Evolutionary conservation across 2,888 invertebrate species (phyloP), one percentile per base, ranked within the genome.

Genomic region (Meganola albula): DNA sequence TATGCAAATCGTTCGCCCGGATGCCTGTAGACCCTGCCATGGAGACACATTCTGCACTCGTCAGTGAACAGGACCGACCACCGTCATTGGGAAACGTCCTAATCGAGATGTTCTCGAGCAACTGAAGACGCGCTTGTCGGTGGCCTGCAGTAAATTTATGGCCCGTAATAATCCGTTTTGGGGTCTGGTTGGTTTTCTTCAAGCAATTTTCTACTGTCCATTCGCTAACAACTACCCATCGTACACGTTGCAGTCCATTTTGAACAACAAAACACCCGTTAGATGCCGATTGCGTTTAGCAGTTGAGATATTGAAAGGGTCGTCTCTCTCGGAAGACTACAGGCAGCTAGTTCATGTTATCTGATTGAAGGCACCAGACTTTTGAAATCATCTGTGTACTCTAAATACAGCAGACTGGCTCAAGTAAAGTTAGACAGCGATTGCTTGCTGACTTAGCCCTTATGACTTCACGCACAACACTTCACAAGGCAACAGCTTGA

Each of bases 161-260:
- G 16, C 16, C 16, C 16, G 6, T 16, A 4, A 6, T 6, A 16
- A n/a, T n/a, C 16, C 4, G 4, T 16, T 16, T 16, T 16, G 16
- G 6, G 16, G 16, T 16, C 4, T 5, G 16, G 16, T 6, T 16
- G 16, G 16, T 6, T 16, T 16, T 16, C 16, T 16, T 6, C 16
- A 16, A 16, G 11, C 40, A 22, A 50, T 46, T 26, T 34, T 50
- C 38, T 1, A 48, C 48, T 36, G 51, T 54, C 44, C 44, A 49
- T 26, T 37, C n/a, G n/a, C n/a, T n/a, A n/a, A n/a, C n/a, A n/a
- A n/a, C n/a, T n/a, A n/a, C n/a, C n/a, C n/a, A n/a, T n/a, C n/a
- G n/a, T n/a, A n/a, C n/a, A n/a, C n/a, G n/a, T n/a, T n/a, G n/a
- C n/a, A n/a, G n/a, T n/a, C n/a, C 27, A 27, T 50, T 55, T 9